Conservation (phyloP, 2,888 invertebrate species). For the Pyrochroa serraticornis region DNA sequence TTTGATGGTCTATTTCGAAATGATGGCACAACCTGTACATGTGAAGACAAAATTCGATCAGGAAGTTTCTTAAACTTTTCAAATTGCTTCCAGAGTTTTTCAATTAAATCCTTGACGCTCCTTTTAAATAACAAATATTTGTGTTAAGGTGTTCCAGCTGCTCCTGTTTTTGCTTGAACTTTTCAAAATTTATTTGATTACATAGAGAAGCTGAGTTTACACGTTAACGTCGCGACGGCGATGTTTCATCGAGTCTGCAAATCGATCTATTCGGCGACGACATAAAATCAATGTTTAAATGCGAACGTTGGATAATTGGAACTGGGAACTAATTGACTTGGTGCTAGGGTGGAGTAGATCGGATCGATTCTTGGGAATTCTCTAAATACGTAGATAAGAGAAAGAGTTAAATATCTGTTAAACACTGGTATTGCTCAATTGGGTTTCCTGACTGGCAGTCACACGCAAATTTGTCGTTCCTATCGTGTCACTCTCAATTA, state of each 20-base stretch:
- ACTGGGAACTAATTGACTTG: no score
- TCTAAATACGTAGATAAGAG: no score
- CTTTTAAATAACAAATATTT: conserved; percentile 14
- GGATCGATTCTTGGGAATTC: background rate
- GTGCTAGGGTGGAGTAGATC: no score
- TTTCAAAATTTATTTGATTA: background rate
- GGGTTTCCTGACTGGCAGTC: conserved; percentile 13
- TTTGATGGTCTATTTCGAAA: no score
- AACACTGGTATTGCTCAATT: conserved; percentile 12
- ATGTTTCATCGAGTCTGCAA: no score
- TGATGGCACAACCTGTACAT: no score
- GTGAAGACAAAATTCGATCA: conserved; percentile 9
- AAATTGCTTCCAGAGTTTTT: conserved; percentile 20
- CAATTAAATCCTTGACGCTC: conserved; percentile 9
- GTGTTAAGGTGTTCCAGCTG: conserved; percentile 2
- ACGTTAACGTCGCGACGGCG: no score
- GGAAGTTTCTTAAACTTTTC: conserved; percentile 6
- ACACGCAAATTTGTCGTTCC: conserved; percentile 17
- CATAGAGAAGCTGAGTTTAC: no score
- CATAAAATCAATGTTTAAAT: no score
- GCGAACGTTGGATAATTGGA: no score
- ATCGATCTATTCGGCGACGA: no score
- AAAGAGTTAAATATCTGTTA: background rate
- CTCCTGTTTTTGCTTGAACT: conserved; percentile 1
- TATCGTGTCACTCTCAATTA: conserved; percentile 12